A percentile compares a stretch with the other conserved stretches of the same genome.
Conservation (phyloP, 1,140 invertebrate genomes). For the Bilobella aurantiaca region DNA sequence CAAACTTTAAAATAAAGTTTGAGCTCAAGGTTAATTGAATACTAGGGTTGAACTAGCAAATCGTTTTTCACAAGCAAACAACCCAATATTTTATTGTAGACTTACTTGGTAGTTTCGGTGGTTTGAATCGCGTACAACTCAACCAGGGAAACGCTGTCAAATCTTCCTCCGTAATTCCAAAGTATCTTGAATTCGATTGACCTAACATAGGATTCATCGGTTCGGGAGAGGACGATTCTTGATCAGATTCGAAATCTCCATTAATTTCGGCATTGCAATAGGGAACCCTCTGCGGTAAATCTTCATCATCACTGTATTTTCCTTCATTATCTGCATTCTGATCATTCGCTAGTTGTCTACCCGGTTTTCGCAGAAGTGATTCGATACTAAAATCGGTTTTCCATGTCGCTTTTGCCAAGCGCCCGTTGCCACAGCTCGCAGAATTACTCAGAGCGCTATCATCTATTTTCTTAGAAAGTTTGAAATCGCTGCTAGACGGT, state of each 20-base stretch:
- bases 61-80: no score
- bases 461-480: no score
- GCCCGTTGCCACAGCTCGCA: neutral
- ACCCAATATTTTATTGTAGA: no score
- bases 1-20: no score
- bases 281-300: neutral
- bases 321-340: neutral
- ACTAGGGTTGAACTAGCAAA: no score
- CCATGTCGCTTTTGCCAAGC: neutral
- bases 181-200: neutral
- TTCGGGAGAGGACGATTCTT: neutral
- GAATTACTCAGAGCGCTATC: no score
- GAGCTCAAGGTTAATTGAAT: no score
- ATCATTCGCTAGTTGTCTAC: neutral
- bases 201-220: neutral
- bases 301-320: neutral
- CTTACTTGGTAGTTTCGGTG: constrained; percentile 60
- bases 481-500: no score
- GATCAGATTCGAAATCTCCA: neutral
- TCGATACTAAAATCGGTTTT: constrained; percentile 27
- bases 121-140: constrained; percentile 61
- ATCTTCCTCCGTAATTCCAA: neutral
- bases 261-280: neutral
- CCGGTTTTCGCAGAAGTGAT: constrained; percentile 14
- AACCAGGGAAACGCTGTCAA: constrained; percentile 47